Evolutionary conservation across 2,113 vertebrate genomes (phyloP).

Genomic region (Charadrius vociferus): DNA sequence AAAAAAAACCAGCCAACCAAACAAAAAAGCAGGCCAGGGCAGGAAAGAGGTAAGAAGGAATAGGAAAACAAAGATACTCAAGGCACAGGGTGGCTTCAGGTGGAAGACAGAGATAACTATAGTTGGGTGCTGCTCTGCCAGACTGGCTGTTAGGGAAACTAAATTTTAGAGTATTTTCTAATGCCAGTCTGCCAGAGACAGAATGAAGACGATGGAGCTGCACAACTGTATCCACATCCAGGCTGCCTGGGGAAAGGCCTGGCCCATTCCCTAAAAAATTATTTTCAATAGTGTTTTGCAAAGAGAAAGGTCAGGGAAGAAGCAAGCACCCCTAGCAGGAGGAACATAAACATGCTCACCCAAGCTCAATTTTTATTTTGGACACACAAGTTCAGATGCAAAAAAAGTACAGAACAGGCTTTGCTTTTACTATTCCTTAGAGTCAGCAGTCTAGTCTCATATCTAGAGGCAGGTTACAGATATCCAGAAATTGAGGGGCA

Average conservation of each 20-base stretch:
- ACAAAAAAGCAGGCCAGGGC: fast-evolving
- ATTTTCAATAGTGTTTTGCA: neutral
- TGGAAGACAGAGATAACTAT: neutral
- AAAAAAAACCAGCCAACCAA: neutral
- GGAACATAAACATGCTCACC: fast-evolving
- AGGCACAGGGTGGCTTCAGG: neutral
- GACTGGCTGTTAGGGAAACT: neutral
- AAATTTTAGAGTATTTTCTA: neutral
- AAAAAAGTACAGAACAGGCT: neutral
- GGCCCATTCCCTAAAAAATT: neutral
- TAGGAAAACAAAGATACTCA: neutral
- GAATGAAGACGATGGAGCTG: neutral
- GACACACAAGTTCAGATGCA: too few relatives aligned
- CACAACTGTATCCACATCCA: neutral
- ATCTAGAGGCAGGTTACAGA: neutral
- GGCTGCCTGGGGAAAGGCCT: neutral
- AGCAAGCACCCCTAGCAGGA: neutral
- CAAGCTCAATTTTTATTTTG: neutral
- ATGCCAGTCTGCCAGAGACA: neutral
- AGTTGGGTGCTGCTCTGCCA: neutral
- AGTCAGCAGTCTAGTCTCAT: neutral
- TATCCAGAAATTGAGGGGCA: neutral
- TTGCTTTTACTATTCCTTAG: neutral
- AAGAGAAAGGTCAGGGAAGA: neutral
- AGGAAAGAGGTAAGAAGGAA: neutral